A percentile compares a stretch with the other conserved stretches of the same genome.
These are phyloP conservation scores for Archips crataeganus DNA, from an alignment of 2,888 invertebrate species.

Conservation along the genomic window DNA sequence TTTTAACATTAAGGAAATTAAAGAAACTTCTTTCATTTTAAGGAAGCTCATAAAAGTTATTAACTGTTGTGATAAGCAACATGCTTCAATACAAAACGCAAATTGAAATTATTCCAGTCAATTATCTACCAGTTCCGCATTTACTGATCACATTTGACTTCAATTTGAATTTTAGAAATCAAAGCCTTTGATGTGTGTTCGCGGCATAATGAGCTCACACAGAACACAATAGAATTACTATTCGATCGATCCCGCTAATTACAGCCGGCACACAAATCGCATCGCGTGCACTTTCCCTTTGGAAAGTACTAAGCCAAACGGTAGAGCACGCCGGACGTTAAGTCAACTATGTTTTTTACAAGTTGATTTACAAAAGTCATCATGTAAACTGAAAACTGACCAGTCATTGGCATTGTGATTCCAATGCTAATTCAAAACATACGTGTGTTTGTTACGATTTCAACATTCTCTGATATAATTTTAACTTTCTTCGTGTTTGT, in stretches of 20 bases:
- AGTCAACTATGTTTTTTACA: constrained; percentile 19
- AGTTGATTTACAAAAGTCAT: constrained; percentile 34
- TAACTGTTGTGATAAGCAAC: too few relatives aligned
- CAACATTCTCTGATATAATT: too few relatives aligned
- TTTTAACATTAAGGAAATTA: too few relatives aligned
- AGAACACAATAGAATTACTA: constrained; percentile 47
- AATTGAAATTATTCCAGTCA: not conserved
- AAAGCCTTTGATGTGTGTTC: constrained; percentile 30
- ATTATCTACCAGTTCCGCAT: constrained; percentile 4
- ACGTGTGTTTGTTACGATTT: not conserved
- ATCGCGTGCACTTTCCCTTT: constrained; percentile 77
- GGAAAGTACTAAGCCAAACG: constrained; percentile 68
- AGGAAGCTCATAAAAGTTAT: not conserved
- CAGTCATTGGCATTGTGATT: constrained; percentile 16
- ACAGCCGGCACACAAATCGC: constrained; percentile 71
- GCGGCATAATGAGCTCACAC: constrained; percentile 45
- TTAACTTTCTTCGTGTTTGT: not conserved
- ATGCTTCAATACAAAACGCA: not conserved
- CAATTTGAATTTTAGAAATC: constrained; percentile 28
- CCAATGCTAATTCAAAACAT: constrained; percentile 1
- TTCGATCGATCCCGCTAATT: constrained; percentile 75
- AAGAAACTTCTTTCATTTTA: not conserved
- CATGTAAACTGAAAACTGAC: constrained; percentile 12
- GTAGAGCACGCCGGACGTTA: constrained; percentile 12
- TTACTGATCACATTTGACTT: not conserved